Evolutionary conservation across 2,888 invertebrate species (phyloP), one percentile per base, ranked within the genome.

Genomic region (Chloroclystis v-ata): DNA sequence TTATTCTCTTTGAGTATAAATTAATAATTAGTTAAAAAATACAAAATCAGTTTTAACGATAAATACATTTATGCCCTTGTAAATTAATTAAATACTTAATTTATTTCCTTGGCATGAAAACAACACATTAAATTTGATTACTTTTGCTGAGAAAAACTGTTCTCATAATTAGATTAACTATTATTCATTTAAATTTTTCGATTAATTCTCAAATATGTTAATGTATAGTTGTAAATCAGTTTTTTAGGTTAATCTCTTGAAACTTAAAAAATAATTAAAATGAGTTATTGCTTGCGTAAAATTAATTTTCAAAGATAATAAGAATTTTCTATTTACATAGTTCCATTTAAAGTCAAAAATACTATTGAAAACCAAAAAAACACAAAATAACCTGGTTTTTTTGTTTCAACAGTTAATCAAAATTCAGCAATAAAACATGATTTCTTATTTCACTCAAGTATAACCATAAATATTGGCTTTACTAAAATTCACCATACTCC

Each of bases 401-500:
- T n/a, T n/a, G n/a, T n/a, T n/a, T n/a, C n/a, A n/a, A n/a, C n/a
- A n/a, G n/a, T n/a, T n/a, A n/a, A n/a, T n/a, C n/a, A n/a, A n/a
- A n/a, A 16, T 35, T 35, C 20, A 10, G 35, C 35, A 35, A 20
- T 35, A 11, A 12, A 32, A 12, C 24, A 39, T 24, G 8, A 45
- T 47, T 43, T 43, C 43, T 33, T 47, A 47, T 47, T 37, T 43
- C 39, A 43, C 25, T 43, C 33, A 26, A 43, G 40, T 35, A 43
- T 28, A n/a, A 30, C 30, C 29, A 46, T 40, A 46, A 46, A 50
- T 43, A 43, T 43, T 26, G 28, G 43, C 46, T 49, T 52, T 35
- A 45, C 52, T 49, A 41, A 48, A 53, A 56, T 60, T 56, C 47
- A 47, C 47, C 35, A 49, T 16, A 42, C 43, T 49, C 28, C 44